phyloP scores from a whole-genome alignment of 2,888 invertebrate genomes.

The Dicycla oo region DNA sequence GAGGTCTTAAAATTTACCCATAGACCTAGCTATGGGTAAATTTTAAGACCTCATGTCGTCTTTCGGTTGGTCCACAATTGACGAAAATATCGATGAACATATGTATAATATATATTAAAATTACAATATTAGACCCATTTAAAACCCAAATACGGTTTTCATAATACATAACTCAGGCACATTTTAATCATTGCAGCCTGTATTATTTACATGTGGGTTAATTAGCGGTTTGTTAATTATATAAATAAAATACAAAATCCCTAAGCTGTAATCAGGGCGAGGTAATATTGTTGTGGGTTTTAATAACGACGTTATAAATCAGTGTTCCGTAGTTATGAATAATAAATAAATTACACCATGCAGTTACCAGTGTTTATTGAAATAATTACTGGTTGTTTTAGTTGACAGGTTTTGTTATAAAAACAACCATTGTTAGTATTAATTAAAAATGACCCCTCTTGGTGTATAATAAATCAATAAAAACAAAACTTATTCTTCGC shows the following conservation, averaged over 20 bases:
- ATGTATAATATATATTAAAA: too few species aligned
- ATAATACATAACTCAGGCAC: background rate
- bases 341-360: conserved; percentile 6
- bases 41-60: too few species aligned
- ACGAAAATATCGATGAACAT: too few species aligned
- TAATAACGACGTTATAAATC: conserved; percentile 31
- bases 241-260: background rate
- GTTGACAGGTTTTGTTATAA: conserved; percentile 8
- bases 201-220: background rate
- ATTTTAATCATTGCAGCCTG: background rate
- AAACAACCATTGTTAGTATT: background rate
- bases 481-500: background rate
- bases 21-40: too few species aligned
- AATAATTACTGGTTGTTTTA: background rate
- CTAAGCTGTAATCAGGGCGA: background rate
- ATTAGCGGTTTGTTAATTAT: conserved; percentile 10
- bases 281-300: background rate
- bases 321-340: conserved; percentile 14
- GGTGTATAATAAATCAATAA: background rate
- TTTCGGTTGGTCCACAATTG: too few species aligned
- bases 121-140: too few species aligned
- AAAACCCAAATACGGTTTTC: background rate
- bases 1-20: too few species aligned
- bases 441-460: background rate
- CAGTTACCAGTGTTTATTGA: background rate